Evolutionary conservation across 1,140 invertebrate genomes (phyloP).

Genomic region (Phthorimaea operculella): DNA sequence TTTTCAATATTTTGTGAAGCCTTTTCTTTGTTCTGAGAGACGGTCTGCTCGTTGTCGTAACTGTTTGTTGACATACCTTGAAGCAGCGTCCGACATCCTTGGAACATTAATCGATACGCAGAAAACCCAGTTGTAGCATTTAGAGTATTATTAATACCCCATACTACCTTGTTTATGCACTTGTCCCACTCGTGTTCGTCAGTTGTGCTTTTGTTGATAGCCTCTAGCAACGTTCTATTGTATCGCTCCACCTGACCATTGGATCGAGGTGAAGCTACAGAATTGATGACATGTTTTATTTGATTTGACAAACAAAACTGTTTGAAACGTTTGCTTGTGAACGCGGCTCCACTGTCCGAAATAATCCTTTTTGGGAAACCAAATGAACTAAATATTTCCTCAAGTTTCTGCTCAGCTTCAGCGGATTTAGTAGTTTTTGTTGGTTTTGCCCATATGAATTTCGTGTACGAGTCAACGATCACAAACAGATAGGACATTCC

Average conservation of each 20-base stretch:
- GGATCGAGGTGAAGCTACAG: neutral
- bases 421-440: neutral
- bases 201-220: neutral
- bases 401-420: neutral
- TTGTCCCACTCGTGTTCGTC: neutral
- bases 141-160: neutral
- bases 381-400: neutral
- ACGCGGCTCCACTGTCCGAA: neutral
- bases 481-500: neutral
- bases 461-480: neutral
- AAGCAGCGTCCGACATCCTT: neutral
- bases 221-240: slow-evolving; percentile 13
- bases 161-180: neutral
- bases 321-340: neutral
- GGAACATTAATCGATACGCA: neutral
- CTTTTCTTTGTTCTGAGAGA: no score
- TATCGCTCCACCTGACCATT: slow-evolving; percentile 25
- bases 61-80: neutral
- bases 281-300: neutral
- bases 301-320: neutral
- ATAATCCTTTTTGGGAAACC: neutral
- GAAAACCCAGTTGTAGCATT: neutral
- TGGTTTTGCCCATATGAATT: slow-evolving; percentile 3
- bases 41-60: neutral
- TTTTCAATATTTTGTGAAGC: no score